Evolutionary conservation across 2,888 invertebrate genomes (phyloP).

Genomic region (Cantharis nigra): DNA sequence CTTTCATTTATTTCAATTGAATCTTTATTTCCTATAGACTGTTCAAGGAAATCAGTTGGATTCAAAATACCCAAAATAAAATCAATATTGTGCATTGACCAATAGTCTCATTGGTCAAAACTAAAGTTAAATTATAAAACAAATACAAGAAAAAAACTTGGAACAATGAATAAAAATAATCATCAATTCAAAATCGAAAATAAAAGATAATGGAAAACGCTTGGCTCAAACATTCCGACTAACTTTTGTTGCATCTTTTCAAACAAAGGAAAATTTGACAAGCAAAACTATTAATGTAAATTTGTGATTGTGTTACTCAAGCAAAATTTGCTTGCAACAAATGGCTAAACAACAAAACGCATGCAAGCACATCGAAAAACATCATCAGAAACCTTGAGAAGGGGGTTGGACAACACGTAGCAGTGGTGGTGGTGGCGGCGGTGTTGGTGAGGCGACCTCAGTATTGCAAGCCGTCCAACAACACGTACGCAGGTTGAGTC

Average conservation of each 20-base stretch:
- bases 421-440: not conserved
- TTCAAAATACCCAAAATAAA: not conserved
- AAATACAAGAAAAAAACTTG: not conserved
- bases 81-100: not conserved
- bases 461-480: conserved; percentile 67
- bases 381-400: conserved; percentile 50
- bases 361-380: conserved; percentile 36
- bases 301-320: not conserved
- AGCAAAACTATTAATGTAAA: not conserved
- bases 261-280: not conserved
- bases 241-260: not conserved
- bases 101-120: not conserved
- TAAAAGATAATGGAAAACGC: not conserved
- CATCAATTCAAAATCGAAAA: not conserved
- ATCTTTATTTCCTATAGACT: not conserved
- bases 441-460: conserved; percentile 57
- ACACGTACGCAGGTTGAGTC: conserved; percentile 64
- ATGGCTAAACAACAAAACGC: conserved; percentile 13
- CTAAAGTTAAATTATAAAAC: not conserved
- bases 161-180: not conserved
- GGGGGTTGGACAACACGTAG: conserved; percentile 43
- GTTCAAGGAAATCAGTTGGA: not conserved
- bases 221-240: not conserved
- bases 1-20: not conserved
- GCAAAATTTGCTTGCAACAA: not conserved